These are phyloP conservation scores for Neosilurus hyrtlii DNA, from an alignment of 2,797 vertebrate genomes.

Conservation along the genomic window DNA sequence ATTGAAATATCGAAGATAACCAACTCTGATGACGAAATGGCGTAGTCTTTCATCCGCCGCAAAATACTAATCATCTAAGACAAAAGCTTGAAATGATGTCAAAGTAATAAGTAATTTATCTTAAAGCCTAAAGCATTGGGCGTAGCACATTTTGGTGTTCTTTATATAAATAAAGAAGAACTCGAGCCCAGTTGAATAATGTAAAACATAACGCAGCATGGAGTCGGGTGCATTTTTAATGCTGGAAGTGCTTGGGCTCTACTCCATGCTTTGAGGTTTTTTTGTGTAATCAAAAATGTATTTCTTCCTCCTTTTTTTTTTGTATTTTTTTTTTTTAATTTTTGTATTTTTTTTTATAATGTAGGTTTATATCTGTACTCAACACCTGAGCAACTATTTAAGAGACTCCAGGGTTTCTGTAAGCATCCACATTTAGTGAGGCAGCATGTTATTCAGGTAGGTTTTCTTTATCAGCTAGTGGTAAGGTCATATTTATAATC, in stretches of 20 bases:
- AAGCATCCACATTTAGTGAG: slow-evolving; percentile 82
- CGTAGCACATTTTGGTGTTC: slow-evolving; percentile 35
- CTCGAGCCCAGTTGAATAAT: slow-evolving; percentile 91
- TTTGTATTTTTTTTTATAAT: slow-evolving; percentile 3
- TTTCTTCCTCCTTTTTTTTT: slow-evolving; percentile 68
- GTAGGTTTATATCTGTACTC: slow-evolving; percentile 94
- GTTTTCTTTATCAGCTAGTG: slow-evolving; percentile 22
- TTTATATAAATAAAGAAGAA: slow-evolving; percentile 57
- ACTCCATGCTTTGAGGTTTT: slow-evolving; percentile 80
- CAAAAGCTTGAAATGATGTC: slow-evolving; percentile 25
- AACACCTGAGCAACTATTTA: slow-evolving; percentile 92
- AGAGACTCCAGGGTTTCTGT: slow-evolving; percentile 86
- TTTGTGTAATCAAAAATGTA: slow-evolving; percentile 86
- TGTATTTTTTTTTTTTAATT: no score
- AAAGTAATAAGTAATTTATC: slow-evolving; percentile 49
- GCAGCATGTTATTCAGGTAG: slow-evolving; percentile 85
- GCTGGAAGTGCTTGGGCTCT: slow-evolving; percentile 86
- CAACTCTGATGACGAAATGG: not conserved
- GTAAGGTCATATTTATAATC: not conserved
- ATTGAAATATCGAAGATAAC: slow-evolving; percentile 1
- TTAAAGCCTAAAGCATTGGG: slow-evolving; percentile 39
- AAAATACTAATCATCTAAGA: slow-evolving; percentile 27
- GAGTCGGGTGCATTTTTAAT: slow-evolving; percentile 90
- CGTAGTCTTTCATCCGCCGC: not conserved
- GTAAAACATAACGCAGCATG: slow-evolving; percentile 85